phyloP scores from a whole-genome alignment of 1,140 invertebrate genomes.

The Argopecten irradians region DNA sequence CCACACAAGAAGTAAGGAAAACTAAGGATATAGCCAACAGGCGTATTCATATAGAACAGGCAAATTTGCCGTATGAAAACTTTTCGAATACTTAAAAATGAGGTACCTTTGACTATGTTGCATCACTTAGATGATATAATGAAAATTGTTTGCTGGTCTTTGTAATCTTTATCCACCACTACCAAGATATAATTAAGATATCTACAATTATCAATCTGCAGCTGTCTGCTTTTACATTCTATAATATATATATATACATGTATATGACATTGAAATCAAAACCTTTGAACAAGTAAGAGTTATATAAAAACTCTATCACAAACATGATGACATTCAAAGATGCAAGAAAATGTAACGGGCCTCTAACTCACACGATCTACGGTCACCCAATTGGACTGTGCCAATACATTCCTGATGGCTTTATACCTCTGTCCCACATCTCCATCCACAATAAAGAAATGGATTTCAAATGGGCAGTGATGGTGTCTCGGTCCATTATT shows the following conservation, averaged over 20 bases:
- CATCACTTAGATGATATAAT: conserved; percentile 29
- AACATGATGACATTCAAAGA: too few relatives aligned
- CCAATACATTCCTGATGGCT: not conserved
- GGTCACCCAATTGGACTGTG: not conserved
- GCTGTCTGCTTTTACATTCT: too few relatives aligned
- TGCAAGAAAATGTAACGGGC: too few relatives aligned
- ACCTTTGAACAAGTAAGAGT: too few relatives aligned
- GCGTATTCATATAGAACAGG: conserved; percentile 38
- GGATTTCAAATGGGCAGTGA: not conserved
- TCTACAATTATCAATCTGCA: too few relatives aligned
- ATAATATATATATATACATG: too few relatives aligned
- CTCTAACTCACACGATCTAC: not conserved
- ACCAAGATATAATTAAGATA: not conserved
- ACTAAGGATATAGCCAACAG: conserved; percentile 38
- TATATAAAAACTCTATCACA: not conserved
- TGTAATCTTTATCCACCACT: conserved; percentile 29
- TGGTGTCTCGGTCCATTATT: too few relatives aligned
- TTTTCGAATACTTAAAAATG: conserved; percentile 34
- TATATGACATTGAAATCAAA: too few relatives aligned
- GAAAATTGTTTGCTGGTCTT: conserved; percentile 13
- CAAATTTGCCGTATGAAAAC: conserved; percentile 35
- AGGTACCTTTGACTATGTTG: conserved; percentile 36
- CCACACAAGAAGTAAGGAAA: conserved; percentile 27
- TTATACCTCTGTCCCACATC: not conserved
- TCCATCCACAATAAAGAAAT: not conserved